A percentile compares a stretch with the other conserved stretches of the same genome.
Conservation (phyloP, 2,888 invertebrate species). For the Bombylius major region DNA sequence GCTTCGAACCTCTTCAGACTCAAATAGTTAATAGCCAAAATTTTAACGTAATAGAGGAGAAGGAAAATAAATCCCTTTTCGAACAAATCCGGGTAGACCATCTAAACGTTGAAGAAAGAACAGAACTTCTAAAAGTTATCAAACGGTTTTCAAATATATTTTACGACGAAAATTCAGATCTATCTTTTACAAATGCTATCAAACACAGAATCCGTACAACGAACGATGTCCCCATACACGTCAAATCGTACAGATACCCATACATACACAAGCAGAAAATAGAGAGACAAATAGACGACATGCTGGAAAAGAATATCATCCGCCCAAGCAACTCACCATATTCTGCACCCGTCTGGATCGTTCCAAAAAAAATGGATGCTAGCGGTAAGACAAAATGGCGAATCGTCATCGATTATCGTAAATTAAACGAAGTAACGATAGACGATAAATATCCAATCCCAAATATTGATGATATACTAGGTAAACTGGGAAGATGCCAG, state of each 20-base stretch:
- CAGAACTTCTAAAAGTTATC: not conserved
- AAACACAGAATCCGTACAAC: not conserved
- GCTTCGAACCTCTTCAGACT: not conserved
- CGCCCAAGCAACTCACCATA: not conserved
- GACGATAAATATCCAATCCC: conserved; percentile 18
- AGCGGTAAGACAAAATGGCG: conserved; percentile 5
- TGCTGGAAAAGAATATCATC: not conserved
- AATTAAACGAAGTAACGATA: conserved; percentile 14
- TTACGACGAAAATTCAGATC: not conserved
- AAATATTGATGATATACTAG: conserved; percentile 18
- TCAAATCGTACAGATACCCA: not conserved
- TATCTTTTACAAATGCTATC: conserved; percentile 1
- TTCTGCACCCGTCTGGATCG: not conserved
- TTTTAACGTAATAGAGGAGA: not conserved
- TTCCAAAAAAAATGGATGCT: conserved; percentile 1
- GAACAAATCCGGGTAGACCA: not conserved
- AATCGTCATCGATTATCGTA: conserved; percentile 2
- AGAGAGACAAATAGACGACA: conserved; percentile 1
- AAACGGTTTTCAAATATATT: not conserved
- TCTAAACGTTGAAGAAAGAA: not conserved
- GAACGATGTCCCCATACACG: not conserved
- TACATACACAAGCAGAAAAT: not conserved
- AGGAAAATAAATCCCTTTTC: not conserved
- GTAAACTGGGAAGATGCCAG: conserved; percentile 17
- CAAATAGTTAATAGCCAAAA: not conserved